Base-by-base conservation (phyloP, 2,888 invertebrate genomes). In the Leuctra nigra region DNA sequence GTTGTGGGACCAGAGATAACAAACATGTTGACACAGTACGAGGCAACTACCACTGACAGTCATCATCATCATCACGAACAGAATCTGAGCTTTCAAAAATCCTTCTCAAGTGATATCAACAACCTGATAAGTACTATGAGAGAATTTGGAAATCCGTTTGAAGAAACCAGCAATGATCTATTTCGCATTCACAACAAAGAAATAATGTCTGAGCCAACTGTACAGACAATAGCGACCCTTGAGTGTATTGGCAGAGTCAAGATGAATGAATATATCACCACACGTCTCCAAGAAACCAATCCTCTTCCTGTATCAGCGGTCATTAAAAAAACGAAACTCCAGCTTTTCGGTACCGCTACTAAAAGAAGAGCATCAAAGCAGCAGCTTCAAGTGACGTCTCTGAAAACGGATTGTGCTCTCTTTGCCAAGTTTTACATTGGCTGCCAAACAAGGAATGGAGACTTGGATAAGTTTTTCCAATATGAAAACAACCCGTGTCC, bases 1-100 rank as follows among this genome's bases (percentile, higher is more conserved):
- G 57, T 61, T 23, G 55, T 55, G 38, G 53, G 57, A 46, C 33
- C 54, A 46, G 57, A 61, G 39, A 38, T 61, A 22, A 9, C 48
- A 22, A 53, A 55, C 24, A n/a, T 59, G n/a, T 50, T 18, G 47
- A n/a, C 29, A 44, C 54, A 59, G 25, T 59, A 59, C 55, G 50
- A 57, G 25, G 18, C 20, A 20, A 23, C 13, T 36, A 22, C 55
- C 14, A n/a, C 39, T 18, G 16, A 13, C 14, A 16, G 13, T 29
- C 11, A 39, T 39, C 41, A 16, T 33, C 54, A 35, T 24, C 54
- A 35, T 24, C 57, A 60, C 29, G 55, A 58, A 11, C 47, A 59
- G 47, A 58, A 14, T n/a, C 13, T 25, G 29, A 58, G 52, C 55
- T 52, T 55, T 24, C 55, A 56, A 48, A 20, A 38, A 14, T 2